These are phyloP conservation scores for Tortrix viridana DNA, from an alignment of 2,888 invertebrate species.

Conservation along the genomic window DNA sequence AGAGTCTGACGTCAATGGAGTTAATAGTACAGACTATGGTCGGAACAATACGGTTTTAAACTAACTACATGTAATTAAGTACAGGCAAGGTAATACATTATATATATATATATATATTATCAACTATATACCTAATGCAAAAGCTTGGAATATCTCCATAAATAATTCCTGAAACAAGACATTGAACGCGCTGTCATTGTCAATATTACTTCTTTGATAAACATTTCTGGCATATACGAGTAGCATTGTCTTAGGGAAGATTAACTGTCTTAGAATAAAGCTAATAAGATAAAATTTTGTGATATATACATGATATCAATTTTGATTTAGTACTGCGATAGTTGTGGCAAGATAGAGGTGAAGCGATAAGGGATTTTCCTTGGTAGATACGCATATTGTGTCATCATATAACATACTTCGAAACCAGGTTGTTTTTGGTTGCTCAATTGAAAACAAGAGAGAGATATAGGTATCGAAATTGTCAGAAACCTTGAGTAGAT, in stretches of 20 bases:
- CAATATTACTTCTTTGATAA: slow-evolving; percentile 5
- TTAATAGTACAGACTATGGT: slow-evolving; percentile 15
- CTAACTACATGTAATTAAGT: too few species aligned
- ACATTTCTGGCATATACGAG: background rate
- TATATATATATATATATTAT: too few species aligned
- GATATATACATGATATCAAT: slow-evolving; percentile 18
- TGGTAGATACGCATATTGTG: slow-evolving; percentile 1
- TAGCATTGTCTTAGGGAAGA: background rate
- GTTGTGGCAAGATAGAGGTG: slow-evolving; percentile 8
- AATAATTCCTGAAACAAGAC: too few species aligned
- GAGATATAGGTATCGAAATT: background rate
- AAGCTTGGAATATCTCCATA: too few species aligned
- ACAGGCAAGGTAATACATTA: too few species aligned
- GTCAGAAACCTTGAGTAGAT: too few species aligned
- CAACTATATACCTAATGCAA: too few species aligned
- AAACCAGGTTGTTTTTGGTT: slow-evolving; percentile 20
- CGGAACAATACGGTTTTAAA: slow-evolving; percentile 4
- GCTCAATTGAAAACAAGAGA: slow-evolving; percentile 10
- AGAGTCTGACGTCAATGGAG: slow-evolving; percentile 48
- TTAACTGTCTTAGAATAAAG: slow-evolving; percentile 2
- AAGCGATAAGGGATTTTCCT: slow-evolving; percentile 12
- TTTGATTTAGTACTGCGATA: slow-evolving; percentile 21
- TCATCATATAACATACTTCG: slow-evolving; percentile 7
- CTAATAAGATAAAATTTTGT: slow-evolving; percentile 25
- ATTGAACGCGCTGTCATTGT: background rate